Base-by-base conservation (phyloP, 2,113 vertebrate species). In the Tilapia sparmanii region DNA sequence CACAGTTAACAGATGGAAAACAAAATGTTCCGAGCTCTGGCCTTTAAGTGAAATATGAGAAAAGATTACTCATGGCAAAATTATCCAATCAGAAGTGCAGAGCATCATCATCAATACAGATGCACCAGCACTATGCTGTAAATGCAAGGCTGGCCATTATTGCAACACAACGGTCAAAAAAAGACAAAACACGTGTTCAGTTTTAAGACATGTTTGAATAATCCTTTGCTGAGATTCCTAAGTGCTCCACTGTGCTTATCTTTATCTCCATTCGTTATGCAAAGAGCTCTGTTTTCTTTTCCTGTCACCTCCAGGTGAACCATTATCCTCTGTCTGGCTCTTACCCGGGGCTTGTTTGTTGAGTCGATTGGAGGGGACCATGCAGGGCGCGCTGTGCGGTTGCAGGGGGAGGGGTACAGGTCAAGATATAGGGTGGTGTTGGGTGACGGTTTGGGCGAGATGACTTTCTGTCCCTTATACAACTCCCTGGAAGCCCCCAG, bases 301-400 rank as follows among this genome's bases (percentile, higher is more conserved):
- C 76, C 91, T 92, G 90, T 96, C 94, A 96, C 95, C 95, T 94
- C 91, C 91, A 94, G 93, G 94, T 94, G 94, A 95, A 95, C 95
- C 93, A 93, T 94, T 94, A 95, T 94, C 93, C 86, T 81, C 90
- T 80, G 91, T 89, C 95, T 92, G 87, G 82, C 90, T 91, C 81
- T 89, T 89, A 91, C 92, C 91, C 40, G 5, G 22, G 90, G 89
- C 91, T 93, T 95, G 94, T 95, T 95, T 95, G 94, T 94, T 92
- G 90, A 94, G 85, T 55, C 89, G 90, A 95, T 94, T 93, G 89
- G 80, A 89, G 79, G 85, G 63, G 90, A 90, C 63, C 35, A 50
- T 11, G 42, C 71, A 19, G 83, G 81, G 35, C 83, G 66, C 5
- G 6, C 55, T 68, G 81, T 54, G 79, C 68, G 66, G 87, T 68